Base-by-base conservation (phyloP, 2,797 vertebrate genomes). In the Lutjanus argentimaculatus region DNA sequence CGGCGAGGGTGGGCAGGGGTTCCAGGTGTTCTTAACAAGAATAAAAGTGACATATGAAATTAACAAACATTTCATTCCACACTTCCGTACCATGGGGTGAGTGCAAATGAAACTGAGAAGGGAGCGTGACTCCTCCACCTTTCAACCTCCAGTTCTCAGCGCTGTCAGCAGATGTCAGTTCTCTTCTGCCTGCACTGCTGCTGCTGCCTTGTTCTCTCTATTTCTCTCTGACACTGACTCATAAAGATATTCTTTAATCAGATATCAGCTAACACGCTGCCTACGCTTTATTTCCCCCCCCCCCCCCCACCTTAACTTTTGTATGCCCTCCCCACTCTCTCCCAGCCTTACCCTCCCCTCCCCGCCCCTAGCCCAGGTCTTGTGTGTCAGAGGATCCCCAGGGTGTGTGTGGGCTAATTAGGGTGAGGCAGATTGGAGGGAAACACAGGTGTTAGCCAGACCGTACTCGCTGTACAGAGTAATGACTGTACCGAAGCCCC, bases 331-430 rank as follows among this genome's bases (percentile, higher is more conserved):
- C 62, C 71, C 67, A 53, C 62, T 79, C 66, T 51, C 73, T 55
- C 74, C 67, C 51, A 12, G 0, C 48, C 79, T 25, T 82, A 62
- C 71, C 79, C 76, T 70, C 61, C 76, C 84, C 76, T 74, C 76
- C 75, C 48, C 62, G 48, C 76, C 85, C 62, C 82, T 61, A 82
- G 89, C 79, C 78, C 83, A 80, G 88, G 93, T 85, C 89, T 88
- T 89, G 90, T 94, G 88, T 90, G 92, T 87, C 75, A 70, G 86
- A 86, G 94, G 88, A 95, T 97, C 97, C 96, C 96, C 92, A 69
- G 95, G 96, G 98, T 97, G 96, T 95, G 93, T 95, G 95, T 96
- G 97, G 97, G 98, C 97, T 99, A 99, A 99, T 99, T 99, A 99
- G 97, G 97, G 97, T 99, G 97, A 99, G 95, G 95, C 93, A 95